These are phyloP conservation scores for Pachliopta kotzebuea DNA, from an alignment of 2,888 invertebrate species.

Conservation along the genomic window DNA sequence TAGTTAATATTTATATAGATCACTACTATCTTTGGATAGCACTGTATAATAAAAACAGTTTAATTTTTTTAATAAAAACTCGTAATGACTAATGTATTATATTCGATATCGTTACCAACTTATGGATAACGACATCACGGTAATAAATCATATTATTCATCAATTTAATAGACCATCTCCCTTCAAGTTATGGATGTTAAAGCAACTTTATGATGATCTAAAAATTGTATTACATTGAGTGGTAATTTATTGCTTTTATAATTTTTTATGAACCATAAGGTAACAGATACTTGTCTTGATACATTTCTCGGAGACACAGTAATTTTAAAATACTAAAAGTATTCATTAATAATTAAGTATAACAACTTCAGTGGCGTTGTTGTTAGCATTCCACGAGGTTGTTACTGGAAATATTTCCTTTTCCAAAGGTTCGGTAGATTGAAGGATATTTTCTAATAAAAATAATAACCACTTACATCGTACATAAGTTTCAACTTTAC, in stretches of 20 bases:
- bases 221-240: slow-evolving; percentile 8
- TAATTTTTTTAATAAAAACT: too few relatives aligned
- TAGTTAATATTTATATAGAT: too few relatives aligned
- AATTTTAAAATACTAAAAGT: too few relatives aligned
- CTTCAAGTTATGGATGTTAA: not conserved
- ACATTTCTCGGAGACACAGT: not conserved
- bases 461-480: too few relatives aligned
- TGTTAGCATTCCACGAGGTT: too few relatives aligned
- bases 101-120: not conserved
- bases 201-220: slow-evolving; percentile 6
- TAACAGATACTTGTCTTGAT: not conserved
- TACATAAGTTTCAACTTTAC: not conserved
- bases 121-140: not conserved
- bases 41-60: too few relatives aligned
- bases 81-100: not conserved
- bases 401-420: too few relatives aligned
- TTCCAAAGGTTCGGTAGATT: too few relatives aligned
- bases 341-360: too few relatives aligned
- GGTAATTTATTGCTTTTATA: not conserved
- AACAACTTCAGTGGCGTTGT: too few relatives aligned
- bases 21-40: too few relatives aligned
- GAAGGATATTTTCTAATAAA: too few relatives aligned
- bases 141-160: slow-evolving; percentile 2
- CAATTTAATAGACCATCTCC: slow-evolving; percentile 11
- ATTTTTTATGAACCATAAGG: not conserved